Conservation (phyloP, 2,113 vertebrate genomes). For the Pteronura brasiliensis region DNA sequence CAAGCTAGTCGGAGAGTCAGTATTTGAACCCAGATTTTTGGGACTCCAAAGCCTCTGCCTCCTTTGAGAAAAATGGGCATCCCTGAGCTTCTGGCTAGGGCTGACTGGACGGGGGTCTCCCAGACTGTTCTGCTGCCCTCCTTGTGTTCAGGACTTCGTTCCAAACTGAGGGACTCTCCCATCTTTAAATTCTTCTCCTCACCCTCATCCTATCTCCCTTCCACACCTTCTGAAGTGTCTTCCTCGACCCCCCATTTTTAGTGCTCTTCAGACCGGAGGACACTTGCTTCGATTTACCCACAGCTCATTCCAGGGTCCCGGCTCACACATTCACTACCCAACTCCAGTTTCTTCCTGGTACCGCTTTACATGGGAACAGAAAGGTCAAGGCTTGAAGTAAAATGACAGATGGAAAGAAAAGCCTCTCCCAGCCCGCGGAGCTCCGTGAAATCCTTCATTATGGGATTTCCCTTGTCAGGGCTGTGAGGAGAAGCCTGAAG, state of each 20-base stretch:
- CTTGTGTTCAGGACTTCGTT: neutral
- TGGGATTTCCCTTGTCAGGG: constrained; percentile 76
- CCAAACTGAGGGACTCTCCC: neutral
- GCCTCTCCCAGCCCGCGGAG: neutral
- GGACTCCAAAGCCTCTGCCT: neutral
- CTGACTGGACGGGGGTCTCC: neutral
- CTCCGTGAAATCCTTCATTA: constrained; percentile 77
- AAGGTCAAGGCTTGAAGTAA: constrained; percentile 68
- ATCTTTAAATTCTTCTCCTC: neutral
- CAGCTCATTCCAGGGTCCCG: neutral
- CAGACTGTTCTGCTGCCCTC: neutral
- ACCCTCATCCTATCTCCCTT: neutral
- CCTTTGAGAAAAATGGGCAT: neutral
- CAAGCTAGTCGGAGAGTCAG: neutral
- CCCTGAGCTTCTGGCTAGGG: neutral
- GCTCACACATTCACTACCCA: neutral
- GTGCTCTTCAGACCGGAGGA: neutral
- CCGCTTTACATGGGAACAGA: constrained; percentile 37
- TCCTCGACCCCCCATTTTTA: neutral
- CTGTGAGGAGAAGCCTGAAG: constrained; percentile 71
- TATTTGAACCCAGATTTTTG: neutral
- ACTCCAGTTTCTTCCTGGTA: neutral
- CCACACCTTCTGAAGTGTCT: neutral
- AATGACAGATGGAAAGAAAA: constrained; percentile 74
- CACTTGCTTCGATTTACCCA: neutral